Percentiles rank a stretch among this genome's conserved stretches.
Conservation (phyloP, 2,888 invertebrate genomes). For the Archips xylosteana region DNA sequence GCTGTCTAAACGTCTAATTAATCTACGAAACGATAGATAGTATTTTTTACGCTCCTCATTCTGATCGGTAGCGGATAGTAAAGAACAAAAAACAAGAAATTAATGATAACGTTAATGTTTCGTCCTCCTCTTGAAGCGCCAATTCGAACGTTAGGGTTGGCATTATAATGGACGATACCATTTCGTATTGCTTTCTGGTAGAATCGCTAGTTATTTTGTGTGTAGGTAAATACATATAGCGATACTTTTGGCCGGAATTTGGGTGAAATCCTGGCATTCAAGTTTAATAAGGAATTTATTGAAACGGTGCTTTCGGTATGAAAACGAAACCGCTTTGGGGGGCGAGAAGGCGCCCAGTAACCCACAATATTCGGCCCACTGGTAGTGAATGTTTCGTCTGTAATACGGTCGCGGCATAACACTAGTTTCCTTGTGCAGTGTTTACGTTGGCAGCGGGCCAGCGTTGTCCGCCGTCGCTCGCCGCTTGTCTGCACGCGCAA, state of each 20-base stretch:
- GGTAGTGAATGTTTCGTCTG: slow-evolving; percentile 84
- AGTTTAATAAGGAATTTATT: background rate
- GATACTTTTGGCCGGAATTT: background rate
- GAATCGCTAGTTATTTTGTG: background rate
- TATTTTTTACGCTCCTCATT: background rate
- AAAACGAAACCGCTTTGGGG: slow-evolving; percentile 19
- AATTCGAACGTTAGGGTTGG: background rate
- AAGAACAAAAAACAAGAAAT: background rate
- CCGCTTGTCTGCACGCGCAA: slow-evolving; percentile 70
- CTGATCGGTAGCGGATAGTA: background rate
- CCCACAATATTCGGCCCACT: slow-evolving; percentile 83
- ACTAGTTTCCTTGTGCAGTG: slow-evolving; percentile 85
- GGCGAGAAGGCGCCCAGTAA: slow-evolving; percentile 73
- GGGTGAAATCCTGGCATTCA: background rate
- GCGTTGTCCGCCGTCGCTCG: slow-evolving; percentile 77
- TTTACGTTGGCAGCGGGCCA: slow-evolving; percentile 81
- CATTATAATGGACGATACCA: background rate
- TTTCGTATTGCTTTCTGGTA: background rate
- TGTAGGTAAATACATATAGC: background rate
- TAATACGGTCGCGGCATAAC: slow-evolving; percentile 85
- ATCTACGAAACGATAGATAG: slow-evolving; percentile 18
- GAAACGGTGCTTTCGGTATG: background rate
- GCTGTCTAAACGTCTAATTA: slow-evolving; percentile 15
- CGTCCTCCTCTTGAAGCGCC: background rate
- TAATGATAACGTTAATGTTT: background rate